A percentile compares a stretch with the other conserved stretches of the same genome.
These are phyloP conservation scores for Drosophila pandora DNA, from an alignment of 1,140 invertebrate genomes.

Conservation along the genomic window DNA sequence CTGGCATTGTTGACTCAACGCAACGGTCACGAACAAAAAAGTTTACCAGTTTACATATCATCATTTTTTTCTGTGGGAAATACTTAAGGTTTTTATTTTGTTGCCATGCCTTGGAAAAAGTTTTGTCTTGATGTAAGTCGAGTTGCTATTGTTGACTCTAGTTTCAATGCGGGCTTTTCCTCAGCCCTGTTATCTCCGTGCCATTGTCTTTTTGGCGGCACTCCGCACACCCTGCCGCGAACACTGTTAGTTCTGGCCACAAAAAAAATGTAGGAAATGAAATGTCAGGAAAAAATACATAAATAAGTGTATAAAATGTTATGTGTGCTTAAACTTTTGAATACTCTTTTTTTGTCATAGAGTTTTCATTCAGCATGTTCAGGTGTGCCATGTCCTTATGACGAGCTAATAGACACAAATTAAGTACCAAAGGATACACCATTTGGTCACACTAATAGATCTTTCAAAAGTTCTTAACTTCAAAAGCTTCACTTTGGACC, in stretches of 20 bases:
- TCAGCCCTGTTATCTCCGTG: conserved; percentile 55
- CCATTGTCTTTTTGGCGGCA: conserved; percentile 65
- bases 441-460: no score
- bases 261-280: conserved; percentile 34
- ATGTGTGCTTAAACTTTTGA: not conserved
- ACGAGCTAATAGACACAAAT: no score
- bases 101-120: conserved; percentile 59
- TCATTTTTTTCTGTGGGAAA: conserved; percentile 50
- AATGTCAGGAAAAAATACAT: conserved; percentile 15
- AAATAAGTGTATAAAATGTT: conserved; percentile 23
- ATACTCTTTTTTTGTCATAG: conserved; percentile 3
- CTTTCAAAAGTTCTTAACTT: no score
- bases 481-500: no score
- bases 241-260: conserved; percentile 46
- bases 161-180: conserved; percentile 58
- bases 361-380: no score
- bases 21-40: conserved; percentile 2
- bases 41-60: conserved; percentile 45
- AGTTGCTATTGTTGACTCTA: conserved; percentile 41
- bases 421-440: no score
- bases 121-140: conserved; percentile 54
- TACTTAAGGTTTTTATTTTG: conserved; percentile 74
- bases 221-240: conserved; percentile 29
- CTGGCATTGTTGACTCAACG: conserved; percentile 8
- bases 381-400: no score